Base-by-base conservation (phyloP, 2,113 vertebrate species). In the Lethenteron camtschaticum region DNA sequence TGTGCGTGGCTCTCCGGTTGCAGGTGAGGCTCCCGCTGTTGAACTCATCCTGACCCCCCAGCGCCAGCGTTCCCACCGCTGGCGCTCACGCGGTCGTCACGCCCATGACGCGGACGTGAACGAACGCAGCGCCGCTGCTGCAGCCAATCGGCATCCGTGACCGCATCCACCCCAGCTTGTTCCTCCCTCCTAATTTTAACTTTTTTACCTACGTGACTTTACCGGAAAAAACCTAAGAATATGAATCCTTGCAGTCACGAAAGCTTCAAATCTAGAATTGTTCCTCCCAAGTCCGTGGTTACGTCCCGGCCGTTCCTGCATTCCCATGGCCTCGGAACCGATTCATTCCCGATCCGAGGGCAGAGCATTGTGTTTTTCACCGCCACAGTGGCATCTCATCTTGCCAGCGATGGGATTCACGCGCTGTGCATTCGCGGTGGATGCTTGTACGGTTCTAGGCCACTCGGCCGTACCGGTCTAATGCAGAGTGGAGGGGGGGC, bases 131-230 rank as follows among this genome's bases (percentile, higher is more conserved):
- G 68, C 41, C 56, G 41, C 12, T 9, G 14, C 24, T 12, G 9
- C 1, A 66, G 60, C 7, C 14, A 66, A 18, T 66, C 14, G 60
- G 14, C 18, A 14, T 66, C 14, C 18, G 14, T 66, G 18, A 18
- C 60, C 60, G 18, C 60, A 66, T 66, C 18, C 14, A n/a, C 18
- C 18, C 60, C 77, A 80, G 84, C 73, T 82, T 85, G 76, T 80
- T 79, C 1, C 2, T 0, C 1, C 1, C 2, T 20, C 20, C 20
- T 20, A 20, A 20, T 20, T 20, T 20, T 20, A 20, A 20, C 2
- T 20, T 20, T 20, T 20, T 20, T 20, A 2, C 20, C 20, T 20
- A 20, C 20, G 20, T 20, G 20, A 20, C 2, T 20, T 2, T 20
- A 20, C 20, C 20, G 20, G 20, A 20, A 20, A 20, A 20, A 20